A percentile compares a stretch with the other conserved stretches of the same genome.
Conservation (phyloP, 1,140 invertebrate genomes). For the Nebria ingens region DNA sequence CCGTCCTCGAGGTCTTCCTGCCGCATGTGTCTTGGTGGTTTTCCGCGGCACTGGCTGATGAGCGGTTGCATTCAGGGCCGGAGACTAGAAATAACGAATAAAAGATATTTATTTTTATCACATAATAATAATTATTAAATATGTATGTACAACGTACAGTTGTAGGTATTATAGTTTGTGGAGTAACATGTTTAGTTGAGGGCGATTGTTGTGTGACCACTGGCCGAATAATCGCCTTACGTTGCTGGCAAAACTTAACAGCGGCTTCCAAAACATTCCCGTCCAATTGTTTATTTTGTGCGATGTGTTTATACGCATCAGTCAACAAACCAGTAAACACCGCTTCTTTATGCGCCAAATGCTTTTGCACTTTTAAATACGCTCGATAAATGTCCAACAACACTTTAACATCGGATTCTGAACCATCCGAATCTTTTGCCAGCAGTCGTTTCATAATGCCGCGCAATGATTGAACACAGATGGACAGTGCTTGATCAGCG, state of each 20-base stretch:
- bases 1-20: constrained; percentile 28
- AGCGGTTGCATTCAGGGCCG: not conserved
- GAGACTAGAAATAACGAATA: not conserved
- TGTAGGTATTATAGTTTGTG: not conserved
- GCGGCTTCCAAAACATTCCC: constrained; percentile 33
- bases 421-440: constrained; percentile 13
- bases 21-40: constrained; percentile 20
- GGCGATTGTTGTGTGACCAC: not conserved
- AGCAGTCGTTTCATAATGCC: constrained; percentile 29
- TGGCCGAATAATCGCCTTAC: constrained; percentile 20
- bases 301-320: constrained; percentile 47
- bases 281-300: constrained; percentile 33
- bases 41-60: constrained; percentile 14
- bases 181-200: not conserved
- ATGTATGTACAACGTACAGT: not conserved
- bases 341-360: constrained; percentile 41
- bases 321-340: constrained; percentile 46
- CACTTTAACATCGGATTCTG: constrained; percentile 26
- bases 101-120: not conserved
- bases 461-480: constrained; percentile 52
- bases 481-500: constrained; percentile 58
- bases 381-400: constrained; percentile 51
- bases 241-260: constrained; percentile 34
- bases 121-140: not conserved
- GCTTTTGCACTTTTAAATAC: constrained; percentile 50